Evolutionary conservation across 2,888 invertebrate species (phyloP).

Genomic region (Gryllus longicercus): DNA sequence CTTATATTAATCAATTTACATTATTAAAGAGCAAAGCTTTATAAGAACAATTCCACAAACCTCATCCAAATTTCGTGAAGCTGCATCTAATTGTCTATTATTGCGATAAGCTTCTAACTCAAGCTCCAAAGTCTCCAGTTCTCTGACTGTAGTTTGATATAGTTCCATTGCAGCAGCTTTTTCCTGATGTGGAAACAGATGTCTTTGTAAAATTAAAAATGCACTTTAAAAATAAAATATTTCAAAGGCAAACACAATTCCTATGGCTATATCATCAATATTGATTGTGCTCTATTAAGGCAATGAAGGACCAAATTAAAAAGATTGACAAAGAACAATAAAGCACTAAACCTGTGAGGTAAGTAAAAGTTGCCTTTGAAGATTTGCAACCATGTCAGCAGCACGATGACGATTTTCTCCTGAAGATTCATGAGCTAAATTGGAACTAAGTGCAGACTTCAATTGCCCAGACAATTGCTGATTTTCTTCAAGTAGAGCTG

Average conservation of each 20-base stretch:
- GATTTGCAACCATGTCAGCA: slow-evolving; percentile 1
- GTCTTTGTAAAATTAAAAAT: too few species aligned
- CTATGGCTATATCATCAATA: too few species aligned
- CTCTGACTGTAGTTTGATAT: background rate
- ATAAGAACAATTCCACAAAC: background rate
- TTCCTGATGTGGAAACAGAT: background rate
- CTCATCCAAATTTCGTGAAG: background rate
- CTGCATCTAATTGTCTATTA: slow-evolving; percentile 3
- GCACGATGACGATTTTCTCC: background rate
- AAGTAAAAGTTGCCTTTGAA: background rate
- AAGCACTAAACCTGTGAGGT: background rate
- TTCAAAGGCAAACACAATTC: too few species aligned
- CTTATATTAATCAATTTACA: too few species aligned
- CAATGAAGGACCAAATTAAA: too few species aligned
- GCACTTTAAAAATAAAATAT: too few species aligned
- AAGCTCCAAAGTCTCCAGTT: background rate
- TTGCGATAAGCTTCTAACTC: background rate
- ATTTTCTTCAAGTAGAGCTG: background rate
- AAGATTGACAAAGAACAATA: too few species aligned
- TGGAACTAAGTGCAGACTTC: background rate
- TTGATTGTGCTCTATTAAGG: too few species aligned
- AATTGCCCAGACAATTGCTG: background rate
- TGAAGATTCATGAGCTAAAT: background rate
- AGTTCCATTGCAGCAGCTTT: background rate
- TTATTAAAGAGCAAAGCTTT: too few species aligned